Evolutionary conservation across 2,888 invertebrate species (phyloP), one percentile per base, ranked within the genome.

Genomic region (Callyntrura sp.): DNA sequence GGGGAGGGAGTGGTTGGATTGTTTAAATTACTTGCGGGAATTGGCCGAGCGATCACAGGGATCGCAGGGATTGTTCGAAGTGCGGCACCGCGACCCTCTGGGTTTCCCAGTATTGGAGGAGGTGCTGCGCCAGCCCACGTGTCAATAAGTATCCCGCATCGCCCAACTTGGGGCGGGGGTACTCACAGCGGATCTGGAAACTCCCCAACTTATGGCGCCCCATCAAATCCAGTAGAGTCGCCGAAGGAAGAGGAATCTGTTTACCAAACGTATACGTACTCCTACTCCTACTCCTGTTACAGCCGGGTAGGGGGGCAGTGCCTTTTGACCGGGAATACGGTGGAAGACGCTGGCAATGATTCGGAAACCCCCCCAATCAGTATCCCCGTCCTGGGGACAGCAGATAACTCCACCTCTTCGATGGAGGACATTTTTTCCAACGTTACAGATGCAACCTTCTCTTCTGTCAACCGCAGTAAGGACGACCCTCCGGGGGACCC

Each of bases 241-340:
- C 65, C 83, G 5, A 14, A 8, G 25, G 51, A 65, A 9, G 68
- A 65, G 45, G 78, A 85, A 65, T 6, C 2, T 4, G 3, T 2
- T 2, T 85, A 85, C 62, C 23, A 48, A 20, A 82, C 28, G 20
- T n/a, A n/a, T n/a, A n/a, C n/a, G n/a, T n/a, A n/a, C n/a, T n/a
- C n/a, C n/a, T n/a, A n/a, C n/a, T 82, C 82, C 0, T 82, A 20
- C 25, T 35, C 73, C 3, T 88, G 88, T n/a, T 88, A 60, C 62
- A 82, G 82, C 14, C 82, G 88, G 17, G 88, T 83, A 0, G 88
- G 88, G 17, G 88, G 88, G 6, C 73, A 88, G 20, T 88, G 88
- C 11, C 25, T 62, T 48, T 57, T 88, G 60, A 81, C 68, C 45
- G 35, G 28, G 28, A 81, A 81, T 45, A 87, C 81, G 23, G 70